These are phyloP conservation scores for Theonella swinhoei DNA, from an alignment of 37 sponge, comb jelly and placozoan genomes.

Conservation along the genomic window DNA sequence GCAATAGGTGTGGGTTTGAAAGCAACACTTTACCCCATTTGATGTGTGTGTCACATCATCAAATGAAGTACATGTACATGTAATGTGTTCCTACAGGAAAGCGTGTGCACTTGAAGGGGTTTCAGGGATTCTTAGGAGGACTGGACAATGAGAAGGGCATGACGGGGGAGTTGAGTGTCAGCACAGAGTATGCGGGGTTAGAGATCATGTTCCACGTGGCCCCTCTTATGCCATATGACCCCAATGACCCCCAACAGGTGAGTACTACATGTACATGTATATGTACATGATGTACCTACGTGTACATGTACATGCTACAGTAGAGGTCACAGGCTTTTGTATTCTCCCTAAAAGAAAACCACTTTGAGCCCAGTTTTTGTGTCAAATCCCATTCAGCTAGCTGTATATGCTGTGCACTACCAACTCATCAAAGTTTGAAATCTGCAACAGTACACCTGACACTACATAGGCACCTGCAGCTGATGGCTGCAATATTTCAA, in stretches of 20 bases:
- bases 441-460: no score
- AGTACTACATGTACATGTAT: background rate
- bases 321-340: background rate
- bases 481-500: no score
- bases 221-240: constrained; percentile 87
- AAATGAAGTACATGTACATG: no score
- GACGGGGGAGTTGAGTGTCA: constrained; percentile 89
- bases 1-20: no score
- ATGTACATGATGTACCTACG: background rate
- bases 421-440: no score
- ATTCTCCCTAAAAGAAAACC: background rate
- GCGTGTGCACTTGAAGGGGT: constrained; percentile 78
- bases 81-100: constrained; percentile 41
- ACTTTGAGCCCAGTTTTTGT: background rate
- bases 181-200: constrained; percentile 68
- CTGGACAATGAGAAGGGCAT: constrained; percentile 78
- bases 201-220: constrained; percentile 98
- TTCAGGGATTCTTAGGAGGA: constrained; percentile 89
- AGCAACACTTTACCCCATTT: no score
- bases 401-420: no score
- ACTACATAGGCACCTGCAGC: no score
- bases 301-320: background rate
- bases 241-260: constrained; percentile 89
- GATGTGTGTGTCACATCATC: no score
- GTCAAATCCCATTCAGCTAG: no score